Percentiles rank a stretch among this genome's conserved stretches.
phyloP scores from a whole-genome alignment of 1,140 invertebrate species.

The Forficula auricularia region DNA sequence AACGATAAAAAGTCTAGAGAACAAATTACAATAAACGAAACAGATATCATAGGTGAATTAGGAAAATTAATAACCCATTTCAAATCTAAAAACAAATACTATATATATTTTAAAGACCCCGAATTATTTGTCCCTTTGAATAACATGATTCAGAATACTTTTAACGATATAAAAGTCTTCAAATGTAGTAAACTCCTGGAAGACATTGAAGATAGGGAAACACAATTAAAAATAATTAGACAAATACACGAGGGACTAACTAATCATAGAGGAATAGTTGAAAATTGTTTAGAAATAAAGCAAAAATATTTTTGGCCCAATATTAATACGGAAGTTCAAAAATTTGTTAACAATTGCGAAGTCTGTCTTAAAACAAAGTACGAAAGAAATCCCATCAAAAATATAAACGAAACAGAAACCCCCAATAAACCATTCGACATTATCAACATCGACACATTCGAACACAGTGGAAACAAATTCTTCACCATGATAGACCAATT shows the following conservation, averaged over 20 bases:
- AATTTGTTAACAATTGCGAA: conserved; percentile 8
- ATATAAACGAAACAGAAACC: no score
- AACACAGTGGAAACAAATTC: no score
- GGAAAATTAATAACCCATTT: no score
- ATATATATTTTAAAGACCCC: neutral
- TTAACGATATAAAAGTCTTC: neutral
- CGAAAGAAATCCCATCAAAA: no score
- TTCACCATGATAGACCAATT: no score
- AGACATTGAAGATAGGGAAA: neutral
- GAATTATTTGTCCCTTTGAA: neutral
- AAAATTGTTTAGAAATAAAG: conserved; percentile 8
- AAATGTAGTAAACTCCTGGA: neutral
- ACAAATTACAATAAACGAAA: no score
- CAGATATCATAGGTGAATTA: no score
- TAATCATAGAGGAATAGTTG: conserved; percentile 9
- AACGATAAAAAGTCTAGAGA: no score
- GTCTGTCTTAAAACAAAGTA: conserved; percentile 13
- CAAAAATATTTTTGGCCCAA: conserved; percentile 9
- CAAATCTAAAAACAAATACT: neutral
- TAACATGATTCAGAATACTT: neutral
- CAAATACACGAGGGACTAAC: conserved; percentile 13
- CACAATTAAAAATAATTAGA: conserved; percentile 5
- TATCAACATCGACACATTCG: no score
- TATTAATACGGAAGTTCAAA: conserved; percentile 9
- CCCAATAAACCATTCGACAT: no score